phyloP scores from a whole-genome alignment of 2,797 vertebrate species.

The Dromococcyx pavoninus region DNA sequence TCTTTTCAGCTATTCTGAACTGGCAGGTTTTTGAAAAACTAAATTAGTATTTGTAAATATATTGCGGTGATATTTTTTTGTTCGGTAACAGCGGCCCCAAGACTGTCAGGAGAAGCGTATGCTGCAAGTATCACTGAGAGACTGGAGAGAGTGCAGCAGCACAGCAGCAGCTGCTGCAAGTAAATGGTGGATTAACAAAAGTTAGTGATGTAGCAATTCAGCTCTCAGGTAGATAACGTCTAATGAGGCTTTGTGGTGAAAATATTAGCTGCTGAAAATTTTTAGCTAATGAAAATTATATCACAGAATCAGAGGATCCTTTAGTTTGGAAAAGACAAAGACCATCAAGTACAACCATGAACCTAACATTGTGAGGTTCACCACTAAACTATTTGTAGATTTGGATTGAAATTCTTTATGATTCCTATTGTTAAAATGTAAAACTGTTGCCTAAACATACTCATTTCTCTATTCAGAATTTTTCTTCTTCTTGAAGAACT shows the following conservation, averaged over 20 bases:
- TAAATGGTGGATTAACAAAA: neutral
- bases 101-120: neutral
- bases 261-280: neutral
- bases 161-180: neutral
- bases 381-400: neutral
- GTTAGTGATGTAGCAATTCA: neutral
- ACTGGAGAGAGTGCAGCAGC: neutral
- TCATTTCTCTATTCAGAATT: neutral
- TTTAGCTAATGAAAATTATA: neutral
- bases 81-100: neutral
- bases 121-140: neutral
- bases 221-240: neutral
- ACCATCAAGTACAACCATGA: no score
- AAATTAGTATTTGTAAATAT: neutral
- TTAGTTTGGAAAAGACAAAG: no score
- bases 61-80: neutral
- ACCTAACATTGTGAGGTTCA: no score
- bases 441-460: neutral
- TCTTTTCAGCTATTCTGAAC: neutral
- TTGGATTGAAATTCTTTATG: neutral
- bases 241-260: neutral
- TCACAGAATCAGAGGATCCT: no score
- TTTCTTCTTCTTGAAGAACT: neutral
- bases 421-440: neutral
- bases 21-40: neutral